These are phyloP conservation scores for Bradypodion pumilum DNA, from an alignment of 2,797 vertebrate genomes.

Conservation along the genomic window DNA sequence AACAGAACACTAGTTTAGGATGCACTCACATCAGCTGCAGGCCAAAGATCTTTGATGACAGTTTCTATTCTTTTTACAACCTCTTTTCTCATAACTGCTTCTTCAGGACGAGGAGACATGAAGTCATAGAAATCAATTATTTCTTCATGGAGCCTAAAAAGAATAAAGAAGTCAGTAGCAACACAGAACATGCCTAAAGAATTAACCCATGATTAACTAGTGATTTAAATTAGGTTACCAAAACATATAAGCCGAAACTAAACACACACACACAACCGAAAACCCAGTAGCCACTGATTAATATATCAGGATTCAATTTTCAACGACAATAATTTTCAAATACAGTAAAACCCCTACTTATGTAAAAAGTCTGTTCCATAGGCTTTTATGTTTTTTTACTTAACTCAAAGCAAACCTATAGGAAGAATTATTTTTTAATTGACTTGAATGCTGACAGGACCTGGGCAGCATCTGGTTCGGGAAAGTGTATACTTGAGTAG, in stretches of 20 bases:
- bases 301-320: not conserved
- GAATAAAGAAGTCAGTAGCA: not conserved
- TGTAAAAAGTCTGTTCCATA: too few relatives aligned
- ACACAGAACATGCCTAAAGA: not conserved
- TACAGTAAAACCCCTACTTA: too few relatives aligned
- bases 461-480: too few relatives aligned
- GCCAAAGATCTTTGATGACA: constrained; percentile 97
- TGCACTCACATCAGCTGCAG: constrained; percentile 88
- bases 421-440: too few relatives aligned
- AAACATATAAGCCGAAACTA: not conserved
- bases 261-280: too few relatives aligned
- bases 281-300: not conserved
- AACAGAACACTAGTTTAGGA: not conserved
- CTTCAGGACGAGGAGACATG: constrained; percentile 95
- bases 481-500: too few relatives aligned
- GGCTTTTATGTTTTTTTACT: too few relatives aligned
- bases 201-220: not conserved
- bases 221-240: not conserved
- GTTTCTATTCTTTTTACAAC: constrained; percentile 94
- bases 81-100: constrained; percentile 96
- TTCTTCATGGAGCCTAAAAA: constrained; percentile 91
- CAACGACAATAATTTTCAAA: not conserved
- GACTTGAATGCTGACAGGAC: too few relatives aligned
- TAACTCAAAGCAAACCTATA: too few relatives aligned
- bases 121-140: constrained; percentile 98